Percentiles rank a stretch among this genome's conserved stretches.
These are phyloP conservation scores for Ectemnius continuus DNA, from an alignment of 2,888 invertebrate genomes.

Conservation along the genomic window DNA sequence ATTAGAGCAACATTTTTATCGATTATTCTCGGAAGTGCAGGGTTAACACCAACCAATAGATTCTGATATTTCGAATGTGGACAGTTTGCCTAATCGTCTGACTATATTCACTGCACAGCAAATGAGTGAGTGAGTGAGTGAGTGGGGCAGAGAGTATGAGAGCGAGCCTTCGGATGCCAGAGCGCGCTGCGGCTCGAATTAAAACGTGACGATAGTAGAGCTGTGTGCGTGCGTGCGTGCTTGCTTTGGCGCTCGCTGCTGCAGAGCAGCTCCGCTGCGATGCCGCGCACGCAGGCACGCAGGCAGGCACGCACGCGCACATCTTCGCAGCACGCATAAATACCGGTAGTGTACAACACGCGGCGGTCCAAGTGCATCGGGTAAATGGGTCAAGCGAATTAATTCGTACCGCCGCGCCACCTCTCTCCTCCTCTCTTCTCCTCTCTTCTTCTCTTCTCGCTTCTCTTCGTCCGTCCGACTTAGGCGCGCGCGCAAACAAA, in stretches of 20 bases:
- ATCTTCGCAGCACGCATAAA: slow-evolving; percentile 36
- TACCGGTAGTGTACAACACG: slow-evolving; percentile 48
- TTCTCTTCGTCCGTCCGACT: background rate
- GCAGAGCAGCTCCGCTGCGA: slow-evolving; percentile 4
- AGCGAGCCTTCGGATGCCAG: background rate
- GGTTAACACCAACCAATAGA: background rate
- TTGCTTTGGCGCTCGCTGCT: too few relatives aligned
- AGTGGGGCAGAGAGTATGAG: too few relatives aligned
- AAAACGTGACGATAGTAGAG: slow-evolving; percentile 20
- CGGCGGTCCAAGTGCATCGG: slow-evolving; percentile 73
- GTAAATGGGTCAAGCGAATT: slow-evolving; percentile 75
- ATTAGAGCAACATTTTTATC: background rate
- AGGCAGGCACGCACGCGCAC: slow-evolving; percentile 29
- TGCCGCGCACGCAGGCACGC: slow-evolving; percentile 27
- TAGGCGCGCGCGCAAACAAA: slow-evolving; percentile 39
- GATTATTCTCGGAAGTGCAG: background rate
- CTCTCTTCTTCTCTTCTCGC: too few relatives aligned
- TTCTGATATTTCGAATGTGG: too few relatives aligned
- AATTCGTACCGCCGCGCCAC: slow-evolving; percentile 56
- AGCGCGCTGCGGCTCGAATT: slow-evolving; percentile 28
- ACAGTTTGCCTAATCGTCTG: background rate
- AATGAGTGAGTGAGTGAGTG: background rate
- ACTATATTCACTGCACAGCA: background rate
- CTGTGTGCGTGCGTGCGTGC: slow-evolving; percentile 25
- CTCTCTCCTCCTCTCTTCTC: slow-evolving; percentile 16